phyloP scores from a whole-genome alignment of 2,113 vertebrate species.

The Chinchilla lanigera region DNA sequence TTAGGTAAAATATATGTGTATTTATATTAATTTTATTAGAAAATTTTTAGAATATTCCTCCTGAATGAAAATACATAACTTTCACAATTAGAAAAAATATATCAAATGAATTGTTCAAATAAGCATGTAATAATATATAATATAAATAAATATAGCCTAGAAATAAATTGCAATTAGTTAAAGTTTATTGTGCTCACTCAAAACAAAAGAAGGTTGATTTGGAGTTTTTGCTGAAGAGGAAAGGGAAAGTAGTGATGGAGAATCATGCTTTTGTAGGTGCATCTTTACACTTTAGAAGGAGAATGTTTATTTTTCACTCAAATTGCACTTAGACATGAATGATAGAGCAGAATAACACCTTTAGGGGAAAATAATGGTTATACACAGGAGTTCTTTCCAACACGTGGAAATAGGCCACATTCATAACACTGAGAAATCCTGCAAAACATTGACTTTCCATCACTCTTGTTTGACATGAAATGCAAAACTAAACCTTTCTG shows the following conservation, averaged over 20 bases:
- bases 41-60: neutral
- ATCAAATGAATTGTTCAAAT: neutral
- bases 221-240: neutral
- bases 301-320: conserved; percentile 34
- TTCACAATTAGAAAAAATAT: neutral
- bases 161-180: neutral
- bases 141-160: neutral
- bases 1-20: neutral
- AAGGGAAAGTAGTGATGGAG: neutral
- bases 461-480: conserved; percentile 28
- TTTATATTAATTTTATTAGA: neutral
- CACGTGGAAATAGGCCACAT: neutral
- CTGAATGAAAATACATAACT: neutral
- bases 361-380: neutral
- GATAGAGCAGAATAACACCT: neutral
- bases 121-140: neutral
- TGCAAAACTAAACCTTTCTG: conserved; percentile 9
- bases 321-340: neutral
- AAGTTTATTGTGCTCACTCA: neutral
- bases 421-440: neutral
- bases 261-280: neutral
- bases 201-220: neutral
- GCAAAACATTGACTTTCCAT: neutral
- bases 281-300: neutral
- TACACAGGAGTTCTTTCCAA: neutral